Percentiles rank a stretch among this genome's conserved stretches.
Evolutionary conservation across 23 tunicate genomes (phyloP).

Genomic region (Styela plicata): DNA sequence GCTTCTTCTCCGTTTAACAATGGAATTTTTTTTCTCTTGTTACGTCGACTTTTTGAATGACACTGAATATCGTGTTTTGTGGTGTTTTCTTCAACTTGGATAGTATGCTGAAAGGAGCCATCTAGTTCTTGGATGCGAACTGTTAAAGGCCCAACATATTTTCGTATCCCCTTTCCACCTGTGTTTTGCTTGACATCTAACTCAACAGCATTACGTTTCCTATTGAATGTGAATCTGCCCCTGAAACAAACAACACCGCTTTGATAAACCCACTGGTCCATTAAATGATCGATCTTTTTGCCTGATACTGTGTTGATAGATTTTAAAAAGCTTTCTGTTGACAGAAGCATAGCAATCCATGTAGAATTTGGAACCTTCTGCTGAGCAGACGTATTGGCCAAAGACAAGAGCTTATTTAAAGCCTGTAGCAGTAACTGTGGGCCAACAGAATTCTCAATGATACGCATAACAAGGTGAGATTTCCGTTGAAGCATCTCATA

Average conservation of each 20-base stretch:
- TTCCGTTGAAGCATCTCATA: constrained; percentile 79
- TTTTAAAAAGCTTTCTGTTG: constrained; percentile 87
- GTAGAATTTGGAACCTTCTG: constrained; percentile 81
- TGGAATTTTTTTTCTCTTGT: constrained; percentile 94
- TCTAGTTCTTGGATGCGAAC: constrained; percentile 95
- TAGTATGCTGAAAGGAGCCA: constrained; percentile 95
- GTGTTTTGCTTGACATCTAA: constrained; percentile 71
- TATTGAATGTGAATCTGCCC: constrained; percentile 75
- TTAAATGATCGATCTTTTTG: constrained; percentile 68
- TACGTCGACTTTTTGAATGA: constrained; percentile 95
- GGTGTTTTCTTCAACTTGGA: constrained; percentile 95
- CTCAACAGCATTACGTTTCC: constrained; percentile 94
- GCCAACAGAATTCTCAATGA: constrained; percentile 82
- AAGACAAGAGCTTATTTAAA: constrained; percentile 80
- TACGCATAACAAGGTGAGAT: constrained; percentile 84
- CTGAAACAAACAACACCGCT: constrained; percentile 78
- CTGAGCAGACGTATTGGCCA: constrained; percentile 83
- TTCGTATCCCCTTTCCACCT: constrained; percentile 49
- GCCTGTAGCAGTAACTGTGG: constrained; percentile 86
- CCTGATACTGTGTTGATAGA: constrained; percentile 91
- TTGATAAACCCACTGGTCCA: constrained; percentile 84
- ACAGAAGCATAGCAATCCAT: constrained; percentile 81
- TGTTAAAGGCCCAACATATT: constrained; percentile 95
- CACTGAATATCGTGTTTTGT: constrained; percentile 88
- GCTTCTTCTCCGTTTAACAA: constrained; percentile 93